phyloP scores from a whole-genome alignment of 2,113 vertebrate genomes.

The Myrmecobius fasciatus region DNA sequence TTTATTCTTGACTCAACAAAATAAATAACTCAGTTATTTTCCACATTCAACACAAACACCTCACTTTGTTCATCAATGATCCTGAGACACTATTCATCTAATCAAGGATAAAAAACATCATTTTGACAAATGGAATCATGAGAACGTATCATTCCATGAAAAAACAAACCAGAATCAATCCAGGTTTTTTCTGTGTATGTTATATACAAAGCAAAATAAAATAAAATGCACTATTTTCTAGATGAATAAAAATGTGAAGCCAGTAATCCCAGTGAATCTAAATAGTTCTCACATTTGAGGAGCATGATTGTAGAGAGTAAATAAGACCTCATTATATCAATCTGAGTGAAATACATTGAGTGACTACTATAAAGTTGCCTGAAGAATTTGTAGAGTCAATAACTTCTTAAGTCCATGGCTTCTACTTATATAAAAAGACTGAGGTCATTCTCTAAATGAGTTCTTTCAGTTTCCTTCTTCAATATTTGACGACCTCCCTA shows the following conservation, averaged over 20 bases:
- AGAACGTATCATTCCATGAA: constrained; percentile 17
- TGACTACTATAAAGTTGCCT: background rate
- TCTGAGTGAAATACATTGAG: background rate
- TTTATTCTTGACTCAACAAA: constrained; percentile 63
- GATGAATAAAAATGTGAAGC: background rate
- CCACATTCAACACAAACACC: constrained; percentile 34
- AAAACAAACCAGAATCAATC: constrained; percentile 64
- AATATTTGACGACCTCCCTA: background rate
- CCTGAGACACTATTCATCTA: constrained; percentile 42
- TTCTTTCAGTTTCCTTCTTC: background rate
- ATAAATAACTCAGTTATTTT: constrained; percentile 46
- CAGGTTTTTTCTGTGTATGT: constrained; percentile 42
- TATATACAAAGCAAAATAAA: constrained; percentile 33
- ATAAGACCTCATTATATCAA: background rate
- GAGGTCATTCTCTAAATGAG: background rate
- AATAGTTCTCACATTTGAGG: background rate
- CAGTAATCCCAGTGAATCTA: background rate
- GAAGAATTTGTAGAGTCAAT: background rate
- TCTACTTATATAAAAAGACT: background rate
- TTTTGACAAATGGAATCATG: constrained; percentile 63
- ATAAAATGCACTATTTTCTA: background rate
- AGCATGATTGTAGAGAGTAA: background rate
- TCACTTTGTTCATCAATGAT: constrained; percentile 53
- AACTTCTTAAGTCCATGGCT: background rate
- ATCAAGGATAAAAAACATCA: constrained; percentile 36